phyloP scores from a whole-genome alignment of 2,113 vertebrate species.

The Sylvietta virens region DNA sequence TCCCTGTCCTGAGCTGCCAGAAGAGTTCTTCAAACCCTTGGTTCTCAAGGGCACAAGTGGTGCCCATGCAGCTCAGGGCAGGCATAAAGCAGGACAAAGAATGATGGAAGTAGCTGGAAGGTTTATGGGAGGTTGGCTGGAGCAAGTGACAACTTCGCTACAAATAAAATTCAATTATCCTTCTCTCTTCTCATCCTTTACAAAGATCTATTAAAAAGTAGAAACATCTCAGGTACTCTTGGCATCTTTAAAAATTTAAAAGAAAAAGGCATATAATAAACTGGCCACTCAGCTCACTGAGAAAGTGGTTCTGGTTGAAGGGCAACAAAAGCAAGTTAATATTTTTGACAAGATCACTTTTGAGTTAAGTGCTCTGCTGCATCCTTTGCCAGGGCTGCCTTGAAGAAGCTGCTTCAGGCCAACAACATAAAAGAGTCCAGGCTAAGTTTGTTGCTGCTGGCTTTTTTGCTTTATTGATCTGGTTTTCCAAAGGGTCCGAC shows the following conservation, averaged over 20 bases:
- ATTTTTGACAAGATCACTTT: neutral
- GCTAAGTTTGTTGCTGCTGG: neutral
- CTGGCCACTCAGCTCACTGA: neutral
- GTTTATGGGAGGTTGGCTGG: neutral
- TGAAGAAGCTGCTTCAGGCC: neutral
- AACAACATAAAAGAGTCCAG: neutral
- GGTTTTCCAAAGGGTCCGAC: neutral
- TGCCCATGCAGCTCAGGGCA: neutral
- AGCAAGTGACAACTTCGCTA: neutral
- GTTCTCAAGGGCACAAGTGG: neutral
- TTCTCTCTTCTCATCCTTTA: neutral
- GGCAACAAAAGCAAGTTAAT: neutral
- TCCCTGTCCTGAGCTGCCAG: neutral
- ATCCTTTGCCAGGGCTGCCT: neutral
- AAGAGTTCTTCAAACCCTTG: neutral
- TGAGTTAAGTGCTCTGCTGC: neutral
- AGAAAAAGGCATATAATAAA: neutral
- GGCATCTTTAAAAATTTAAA: neutral
- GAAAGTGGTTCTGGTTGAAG: neutral
- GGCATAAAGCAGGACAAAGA: neutral
- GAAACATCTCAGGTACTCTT: neutral
- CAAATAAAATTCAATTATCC: neutral
- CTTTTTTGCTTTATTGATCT: neutral
- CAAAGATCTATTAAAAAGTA: neutral
- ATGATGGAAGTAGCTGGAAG: neutral